These are phyloP conservation scores for Ia io DNA, from an alignment of 2,113 vertebrate genomes.

Conservation along the genomic window DNA sequence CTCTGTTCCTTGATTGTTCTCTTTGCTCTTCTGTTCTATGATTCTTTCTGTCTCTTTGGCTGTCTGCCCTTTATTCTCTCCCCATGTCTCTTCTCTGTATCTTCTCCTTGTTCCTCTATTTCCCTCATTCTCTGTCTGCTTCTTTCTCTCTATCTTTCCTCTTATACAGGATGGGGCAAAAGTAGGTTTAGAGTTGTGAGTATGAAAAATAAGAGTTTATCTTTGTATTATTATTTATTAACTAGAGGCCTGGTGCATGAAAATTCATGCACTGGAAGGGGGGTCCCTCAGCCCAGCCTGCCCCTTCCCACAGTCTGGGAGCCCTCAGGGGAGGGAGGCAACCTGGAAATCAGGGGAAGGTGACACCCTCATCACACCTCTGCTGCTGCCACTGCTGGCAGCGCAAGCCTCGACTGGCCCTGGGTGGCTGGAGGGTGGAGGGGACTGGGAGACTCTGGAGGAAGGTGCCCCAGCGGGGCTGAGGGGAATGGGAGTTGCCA, in stretches of 20 bases:
- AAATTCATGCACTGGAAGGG: too few species aligned
- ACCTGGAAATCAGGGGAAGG: too few species aligned
- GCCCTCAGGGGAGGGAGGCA: too few species aligned
- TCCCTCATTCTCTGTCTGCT: not conserved
- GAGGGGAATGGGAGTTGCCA: too few species aligned
- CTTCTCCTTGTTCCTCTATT: not conserved
- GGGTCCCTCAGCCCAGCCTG: too few species aligned
- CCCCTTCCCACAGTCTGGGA: too few species aligned
- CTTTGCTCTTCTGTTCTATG: not conserved
- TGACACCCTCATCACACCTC: too few species aligned
- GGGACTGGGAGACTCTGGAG: too few species aligned
- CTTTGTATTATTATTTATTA: not conserved
- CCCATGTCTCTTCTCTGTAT: not conserved
- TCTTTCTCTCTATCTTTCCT: not conserved
- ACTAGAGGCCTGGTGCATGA: not conserved
- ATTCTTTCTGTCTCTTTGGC: not conserved
- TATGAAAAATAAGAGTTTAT: not conserved
- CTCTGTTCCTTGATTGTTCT: not conserved
- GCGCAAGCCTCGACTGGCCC: too few species aligned
- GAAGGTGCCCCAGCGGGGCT: too few species aligned
- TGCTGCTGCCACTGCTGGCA: too few species aligned
- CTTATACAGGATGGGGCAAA: not conserved
- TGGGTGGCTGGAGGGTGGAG: too few species aligned
- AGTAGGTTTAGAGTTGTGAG: not conserved
- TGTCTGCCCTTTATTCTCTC: not conserved